A percentile compares a stretch with the other conserved stretches of the same genome.
Conservation (phyloP, 64 coral and sea anemone species). For the Trachythela sp. region DNA sequence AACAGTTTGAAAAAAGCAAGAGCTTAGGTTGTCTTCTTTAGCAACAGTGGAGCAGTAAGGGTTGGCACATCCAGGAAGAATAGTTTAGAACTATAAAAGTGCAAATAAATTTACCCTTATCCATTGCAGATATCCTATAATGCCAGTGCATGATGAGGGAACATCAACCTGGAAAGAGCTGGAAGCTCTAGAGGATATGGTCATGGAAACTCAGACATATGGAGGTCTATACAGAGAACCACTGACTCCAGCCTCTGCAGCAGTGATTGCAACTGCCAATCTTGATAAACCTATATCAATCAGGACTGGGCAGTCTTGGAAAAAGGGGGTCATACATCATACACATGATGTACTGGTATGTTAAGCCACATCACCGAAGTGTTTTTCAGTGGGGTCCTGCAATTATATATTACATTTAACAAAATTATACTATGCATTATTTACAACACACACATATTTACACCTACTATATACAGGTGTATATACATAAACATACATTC, state of each 20-base stretch:
- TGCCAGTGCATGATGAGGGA: slow-evolving; percentile 48
- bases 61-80: too few relatives aligned
- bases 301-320: not conserved
- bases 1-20: too few relatives aligned
- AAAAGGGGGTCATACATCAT: not conserved
- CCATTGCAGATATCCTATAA: not conserved
- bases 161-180: slow-evolving; percentile 25
- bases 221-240: not conserved
- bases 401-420: too few relatives aligned
- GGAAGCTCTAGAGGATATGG: slow-evolving; percentile 29
- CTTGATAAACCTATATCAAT: not conserved
- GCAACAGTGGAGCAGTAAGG: too few relatives aligned
- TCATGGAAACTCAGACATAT: not conserved
- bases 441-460: too few relatives aligned
- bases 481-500: too few relatives aligned
- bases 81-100: too few relatives aligned
- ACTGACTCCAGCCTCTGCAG: not conserved
- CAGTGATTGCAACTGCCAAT: not conserved
- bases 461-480: too few relatives aligned
- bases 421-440: too few relatives aligned
- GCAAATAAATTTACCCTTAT: too few relatives aligned
- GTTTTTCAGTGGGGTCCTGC: too few relatives aligned
- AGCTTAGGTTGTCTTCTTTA: too few relatives aligned
- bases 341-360: not conserved
- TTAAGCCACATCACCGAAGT: not conserved